These are phyloP conservation scores for Molanna angustata DNA, from an alignment of 2,888 invertebrate species.

Conservation along the genomic window DNA sequence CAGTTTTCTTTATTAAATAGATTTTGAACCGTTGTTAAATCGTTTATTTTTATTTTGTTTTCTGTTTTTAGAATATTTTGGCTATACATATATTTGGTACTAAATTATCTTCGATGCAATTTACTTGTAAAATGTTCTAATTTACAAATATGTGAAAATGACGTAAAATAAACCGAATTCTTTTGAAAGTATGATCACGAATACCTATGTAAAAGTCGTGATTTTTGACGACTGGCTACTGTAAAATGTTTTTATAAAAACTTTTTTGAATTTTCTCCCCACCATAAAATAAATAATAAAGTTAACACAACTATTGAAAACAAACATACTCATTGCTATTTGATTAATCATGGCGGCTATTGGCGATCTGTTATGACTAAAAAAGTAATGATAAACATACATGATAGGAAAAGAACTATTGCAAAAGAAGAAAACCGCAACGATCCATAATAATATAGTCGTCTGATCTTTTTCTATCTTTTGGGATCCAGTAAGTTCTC, in stretches of 20 bases:
- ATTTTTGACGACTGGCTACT: too few species aligned
- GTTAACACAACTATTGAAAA: conserved; percentile 5
- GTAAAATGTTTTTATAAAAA: neutral
- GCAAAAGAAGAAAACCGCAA: conserved; percentile 2
- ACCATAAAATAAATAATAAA: conserved; percentile 4
- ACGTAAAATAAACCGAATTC: too few species aligned
- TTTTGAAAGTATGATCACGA: too few species aligned
- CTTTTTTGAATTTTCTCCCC: conserved; percentile 5
- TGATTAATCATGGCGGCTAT: neutral
- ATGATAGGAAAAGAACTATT: neutral
- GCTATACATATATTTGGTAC: too few species aligned
- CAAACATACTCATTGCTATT: conserved; percentile 5
- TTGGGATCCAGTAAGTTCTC: neutral
- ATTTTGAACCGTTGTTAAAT: too few species aligned
- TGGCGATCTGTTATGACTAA: neutral
- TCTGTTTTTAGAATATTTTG: too few species aligned
- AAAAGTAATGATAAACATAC: conserved; percentile 6
- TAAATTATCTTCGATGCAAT: too few species aligned
- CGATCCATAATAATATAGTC: conserved; percentile 3
- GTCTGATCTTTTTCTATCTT: conserved; percentile 9
- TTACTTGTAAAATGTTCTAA: too few species aligned
- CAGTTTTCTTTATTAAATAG: too few species aligned
- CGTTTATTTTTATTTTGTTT: too few species aligned
- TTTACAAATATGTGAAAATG: too few species aligned
- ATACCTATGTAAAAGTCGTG: neutral